A percentile compares a stretch with the other conserved stretches of the same genome.
Conservation (phyloP, 1,140 invertebrate species). For the Microplitis demolitor region DNA sequence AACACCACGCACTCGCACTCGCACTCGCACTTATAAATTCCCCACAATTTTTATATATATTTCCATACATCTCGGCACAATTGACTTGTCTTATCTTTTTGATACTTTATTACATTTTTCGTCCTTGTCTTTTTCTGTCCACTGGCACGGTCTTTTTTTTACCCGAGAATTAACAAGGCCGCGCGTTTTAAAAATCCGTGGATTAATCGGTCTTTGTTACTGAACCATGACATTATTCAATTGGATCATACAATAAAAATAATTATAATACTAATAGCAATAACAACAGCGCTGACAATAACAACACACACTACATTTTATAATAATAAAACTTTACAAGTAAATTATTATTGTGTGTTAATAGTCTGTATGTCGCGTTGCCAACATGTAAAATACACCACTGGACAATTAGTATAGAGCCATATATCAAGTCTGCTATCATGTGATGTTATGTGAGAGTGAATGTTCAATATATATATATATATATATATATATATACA, state of each 20-base stretch:
- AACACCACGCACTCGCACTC: neutral
- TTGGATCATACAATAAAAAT: constrained; percentile 11
- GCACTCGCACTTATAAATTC: neutral
- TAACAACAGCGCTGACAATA: no score
- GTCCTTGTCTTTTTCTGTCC: neutral
- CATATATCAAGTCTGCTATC: neutral
- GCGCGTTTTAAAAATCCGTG: constrained; percentile 13
- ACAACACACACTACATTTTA: neutral
- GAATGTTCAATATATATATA: no score
- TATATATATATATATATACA: neutral
- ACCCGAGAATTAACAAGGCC: constrained; percentile 22
- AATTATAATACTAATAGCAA: neutral
- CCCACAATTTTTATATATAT: neutral
- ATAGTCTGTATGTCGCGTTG: neutral
- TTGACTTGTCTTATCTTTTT: constrained; percentile 22
- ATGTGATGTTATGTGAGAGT: constrained; percentile 2
- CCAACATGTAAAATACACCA: neutral
- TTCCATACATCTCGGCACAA: neutral
- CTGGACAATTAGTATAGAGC: constrained; percentile 7
- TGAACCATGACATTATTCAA: constrained; percentile 26
- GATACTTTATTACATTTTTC: constrained; percentile 15
- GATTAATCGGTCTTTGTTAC: constrained; percentile 12
- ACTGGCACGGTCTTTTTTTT: neutral
- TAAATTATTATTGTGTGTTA: constrained; percentile 8
- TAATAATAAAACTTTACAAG: constrained; percentile 11